Evolutionary conservation across 2,888 invertebrate species (phyloP), one percentile per base, ranked within the genome.

Genomic region (Hybos culiciformis): DNA sequence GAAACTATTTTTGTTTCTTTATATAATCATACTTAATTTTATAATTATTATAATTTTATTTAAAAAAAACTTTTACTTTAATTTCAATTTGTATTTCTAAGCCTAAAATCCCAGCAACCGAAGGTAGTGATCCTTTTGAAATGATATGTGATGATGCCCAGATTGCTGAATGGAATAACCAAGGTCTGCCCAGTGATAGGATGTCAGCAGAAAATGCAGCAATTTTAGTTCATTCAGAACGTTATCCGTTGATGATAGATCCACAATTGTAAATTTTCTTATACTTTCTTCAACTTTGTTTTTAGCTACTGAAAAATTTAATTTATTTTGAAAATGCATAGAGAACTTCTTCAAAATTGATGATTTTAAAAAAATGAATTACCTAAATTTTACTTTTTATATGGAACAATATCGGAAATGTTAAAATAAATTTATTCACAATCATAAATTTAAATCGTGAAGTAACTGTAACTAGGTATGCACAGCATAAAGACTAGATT

Each of bases 191-290:
- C 5, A 83, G 81, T 40, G 94, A 94, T 62, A 73, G 83, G 39
- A 93, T 93, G 91, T 93, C 93, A 7, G 75, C 88, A 0, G 93
- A 94, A 66, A 94, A 94, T 63, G 94, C 93, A 5, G 86, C 87
- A 15, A 92, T 94, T 52, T 72, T 94, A 41, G 80, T 81, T 15
- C 86, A 83, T 63, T 91, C 91, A 0, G 80, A 88, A 32, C 72
- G 93, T 20, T 94, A 93, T 88, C 93, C 94, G 0, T 70, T 94
- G 15, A 88, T 94, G 78, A 92, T 94, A 51, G 94, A 94, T 69
- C 93, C 93, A 0, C 92, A 92, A 63, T 56, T 78, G 71, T 78
- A 57, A 66, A 70, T 59, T 37, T 41, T 23, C 19, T 19, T 42
- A 7, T 37, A 42, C 19, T 17, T 33, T 18, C 7, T 23, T 24